Conservation (phyloP, 2,113 vertebrate genomes). For the Microcebus jonahi region DNA sequence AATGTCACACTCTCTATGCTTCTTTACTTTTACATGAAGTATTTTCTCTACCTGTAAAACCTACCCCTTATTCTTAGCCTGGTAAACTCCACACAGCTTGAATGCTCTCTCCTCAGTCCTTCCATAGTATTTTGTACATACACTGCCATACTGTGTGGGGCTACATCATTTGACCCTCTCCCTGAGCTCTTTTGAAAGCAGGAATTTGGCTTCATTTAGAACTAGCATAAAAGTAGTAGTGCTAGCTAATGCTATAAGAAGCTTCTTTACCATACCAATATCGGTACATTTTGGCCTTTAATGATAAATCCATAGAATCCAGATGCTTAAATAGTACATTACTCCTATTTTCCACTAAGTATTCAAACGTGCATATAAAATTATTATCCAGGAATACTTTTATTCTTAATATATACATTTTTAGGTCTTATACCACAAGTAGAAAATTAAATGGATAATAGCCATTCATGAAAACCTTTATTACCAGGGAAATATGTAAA, state of each 20-base stretch:
- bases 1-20: neutral
- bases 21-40: neutral
- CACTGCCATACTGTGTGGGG: neutral
- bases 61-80: neutral
- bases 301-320: neutral
- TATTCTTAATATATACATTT: neutral
- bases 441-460: neutral
- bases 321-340: neutral
- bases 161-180: neutral
- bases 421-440: neutral
- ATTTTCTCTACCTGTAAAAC: neutral
- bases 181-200: neutral
- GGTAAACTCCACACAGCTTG: neutral
- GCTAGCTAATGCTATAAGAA: neutral
- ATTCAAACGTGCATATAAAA: neutral
- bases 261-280: neutral
- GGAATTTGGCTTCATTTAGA: neutral
- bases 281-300: neutral
- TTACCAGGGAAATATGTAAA: constrained; percentile 8
- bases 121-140: neutral
- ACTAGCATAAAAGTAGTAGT: neutral
- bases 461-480: neutral
- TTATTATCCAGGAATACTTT: constrained; percentile 5
- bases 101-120: neutral
- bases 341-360: neutral